Base-by-base conservation (phyloP, 2,113 vertebrate genomes). In the Crotalus helleri region DNA sequence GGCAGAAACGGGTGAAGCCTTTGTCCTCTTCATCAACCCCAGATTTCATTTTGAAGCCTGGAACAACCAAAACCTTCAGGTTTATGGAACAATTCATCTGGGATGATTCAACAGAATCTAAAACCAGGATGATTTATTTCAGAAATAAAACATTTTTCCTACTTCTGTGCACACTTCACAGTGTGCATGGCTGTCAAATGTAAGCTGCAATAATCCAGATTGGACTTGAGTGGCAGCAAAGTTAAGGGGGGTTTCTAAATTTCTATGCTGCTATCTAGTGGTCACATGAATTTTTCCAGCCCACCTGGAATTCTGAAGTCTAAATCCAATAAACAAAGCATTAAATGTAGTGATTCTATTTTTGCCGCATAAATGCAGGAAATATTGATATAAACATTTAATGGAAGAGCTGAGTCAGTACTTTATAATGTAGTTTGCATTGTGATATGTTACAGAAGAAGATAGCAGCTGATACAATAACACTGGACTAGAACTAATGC, bases 321-420 rank as follows among this genome's bases (percentile, higher is more conserved):
- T 13, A 17, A 44, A 93, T 85, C 64, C 13, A 95, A 94, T 88
- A 93, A 93, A 12, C 46, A 91, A 3, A 2, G 86, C 53, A 81
- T 55, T 58, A 46, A 21, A 91, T 55, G 54, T 91, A 57, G 21
- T 49, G 11, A 94, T 0, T 1, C n/a, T 88, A 57, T 26, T 81
- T 94, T 88, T 92, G 64, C 64, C 51, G 21, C 92, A 92, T 93
- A 33, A 0, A 58, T 23, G 23, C 8, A 2, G 92, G 89, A 4
- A 89, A 91, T 92, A 85, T 94, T 94, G 92, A 87, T 94, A 64
- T 0, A 29, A 85, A 49, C 86, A 85, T 92, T 90, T 92, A 64
- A 44, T 19, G 8, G 19, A n/a, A 2, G 23, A 88, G 21, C 1
- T 51, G 26, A 29, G n/a, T 81, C 46, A 89, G 8, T 58, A 44